Percentiles rank a stretch among this genome's conserved stretches.
phyloP scores from a whole-genome alignment of 1,140 invertebrate species.

The Zaprionus lachaisei region DNA sequence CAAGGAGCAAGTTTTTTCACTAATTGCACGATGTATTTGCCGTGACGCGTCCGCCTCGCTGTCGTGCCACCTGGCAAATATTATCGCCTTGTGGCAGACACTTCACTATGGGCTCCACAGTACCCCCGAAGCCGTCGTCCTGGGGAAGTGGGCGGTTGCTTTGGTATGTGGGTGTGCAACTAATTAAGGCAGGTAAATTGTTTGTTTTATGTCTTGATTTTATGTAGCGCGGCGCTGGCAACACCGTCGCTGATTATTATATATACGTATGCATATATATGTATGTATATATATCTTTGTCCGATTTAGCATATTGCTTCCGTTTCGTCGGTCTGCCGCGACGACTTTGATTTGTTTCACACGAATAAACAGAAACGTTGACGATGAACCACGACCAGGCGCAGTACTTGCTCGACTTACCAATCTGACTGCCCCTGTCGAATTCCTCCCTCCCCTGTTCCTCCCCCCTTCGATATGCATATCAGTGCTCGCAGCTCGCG shows the following conservation, averaged over 20 bases:
- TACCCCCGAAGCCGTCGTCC: constrained; percentile 17
- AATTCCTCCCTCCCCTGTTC: not conserved
- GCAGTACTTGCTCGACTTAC: constrained; percentile 12
- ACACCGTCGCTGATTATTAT: constrained; percentile 52
- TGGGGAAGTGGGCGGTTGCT: not conserved
- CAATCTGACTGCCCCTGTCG: constrained; percentile 6
- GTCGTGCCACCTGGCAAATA: constrained; percentile 38
- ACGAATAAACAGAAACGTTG: constrained; percentile 76
- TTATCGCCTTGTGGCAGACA: constrained; percentile 43
- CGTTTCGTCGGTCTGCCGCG: constrained; percentile 15
- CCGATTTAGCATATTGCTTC: constrained; percentile 49
- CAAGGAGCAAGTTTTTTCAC: constrained; percentile 24
- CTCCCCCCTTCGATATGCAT: constrained; percentile 69
- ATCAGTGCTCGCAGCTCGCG: constrained; percentile 70
- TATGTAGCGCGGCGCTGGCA: constrained; percentile 19
- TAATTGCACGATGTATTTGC: constrained; percentile 23
- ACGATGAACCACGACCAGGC: constrained; percentile 7
- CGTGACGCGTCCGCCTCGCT: constrained; percentile 28
- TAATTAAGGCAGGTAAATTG: constrained; percentile 73
- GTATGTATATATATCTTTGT: constrained; percentile 13
- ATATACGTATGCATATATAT: constrained; percentile 22
- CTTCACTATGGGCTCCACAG: constrained; percentile 23
- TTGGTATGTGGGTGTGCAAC: constrained; percentile 44
- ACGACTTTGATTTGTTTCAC: constrained; percentile 71
- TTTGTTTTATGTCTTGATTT: constrained; percentile 63